phyloP scores from a whole-genome alignment of 2,113 vertebrate species.

The human region GRCh38 chr15:88110001-88110500 shows the following conservation, averaged over 20 bases:
- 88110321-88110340: accelerated
- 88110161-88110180: not conserved
- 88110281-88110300: not conserved
- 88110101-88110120: too few species aligned
- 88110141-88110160: not conserved
- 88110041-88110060: not conserved
- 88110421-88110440: not conserved
- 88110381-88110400: not conserved
- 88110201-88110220: accelerated
- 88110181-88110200: not conserved
- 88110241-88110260: not conserved
- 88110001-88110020: not conserved
- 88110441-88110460: not conserved
- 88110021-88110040: not conserved
- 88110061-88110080: not conserved
- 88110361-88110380: too few species aligned
- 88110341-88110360: not conserved
- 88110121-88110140: not conserved
- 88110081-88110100: not conserved
- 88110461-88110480: not conserved
- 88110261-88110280: not conserved
- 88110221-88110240: not conserved
- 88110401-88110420: not conserved
- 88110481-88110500: not conserved
- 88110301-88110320: not conserved